Evolutionary conservation across 2,888 invertebrate genomes (phyloP).

Genomic region (Deilephila elpenor): DNA sequence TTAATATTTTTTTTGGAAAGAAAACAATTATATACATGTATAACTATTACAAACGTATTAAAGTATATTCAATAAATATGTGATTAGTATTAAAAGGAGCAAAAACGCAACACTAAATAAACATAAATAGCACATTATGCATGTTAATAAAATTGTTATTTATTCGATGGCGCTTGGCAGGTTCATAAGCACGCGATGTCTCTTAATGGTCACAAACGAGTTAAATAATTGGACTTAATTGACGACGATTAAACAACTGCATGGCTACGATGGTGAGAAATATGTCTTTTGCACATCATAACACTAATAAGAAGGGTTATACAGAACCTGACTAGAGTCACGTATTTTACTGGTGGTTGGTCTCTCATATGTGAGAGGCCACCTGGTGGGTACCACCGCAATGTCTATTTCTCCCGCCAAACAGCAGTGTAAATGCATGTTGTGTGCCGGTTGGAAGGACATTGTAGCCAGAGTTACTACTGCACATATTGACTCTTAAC

Average conservation of each 20-base stretch:
- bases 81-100: no score
- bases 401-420: no score
- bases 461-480: no score
- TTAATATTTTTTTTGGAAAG: no score
- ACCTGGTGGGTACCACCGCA: no score
- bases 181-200: conserved; percentile 14
- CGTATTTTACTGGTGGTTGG: not conserved
- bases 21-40: no score
- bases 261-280: conserved; percentile 32
- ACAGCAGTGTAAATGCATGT: no score
- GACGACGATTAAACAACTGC: conserved; percentile 72
- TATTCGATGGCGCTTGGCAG: not conserved
- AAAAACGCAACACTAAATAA: not conserved
- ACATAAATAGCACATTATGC: not conserved
- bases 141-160: conserved; percentile 11
- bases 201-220: not conserved
- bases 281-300: conserved; percentile 16
- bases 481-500: no score
- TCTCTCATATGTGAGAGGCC: no score
- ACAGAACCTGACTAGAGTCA: not conserved
- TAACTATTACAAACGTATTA: no score
- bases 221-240: conserved; percentile 75
- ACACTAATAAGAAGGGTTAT: not conserved
- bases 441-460: no score
- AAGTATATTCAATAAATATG: no score